Base-by-base conservation (phyloP, 2,888 invertebrate species). In the Agrotis clavis region DNA sequence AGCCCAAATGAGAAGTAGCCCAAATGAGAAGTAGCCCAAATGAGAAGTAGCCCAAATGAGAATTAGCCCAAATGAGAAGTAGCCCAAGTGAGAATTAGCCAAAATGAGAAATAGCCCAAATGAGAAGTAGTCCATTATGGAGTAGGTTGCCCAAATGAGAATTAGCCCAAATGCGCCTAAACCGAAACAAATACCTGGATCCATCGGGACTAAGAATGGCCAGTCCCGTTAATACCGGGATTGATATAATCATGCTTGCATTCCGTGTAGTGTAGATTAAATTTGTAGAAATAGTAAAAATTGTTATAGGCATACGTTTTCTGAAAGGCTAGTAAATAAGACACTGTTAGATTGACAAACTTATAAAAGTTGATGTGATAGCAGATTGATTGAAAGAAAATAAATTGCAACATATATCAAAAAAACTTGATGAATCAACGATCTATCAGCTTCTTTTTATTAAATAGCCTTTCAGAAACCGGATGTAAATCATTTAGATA, bases 381-480 rank as follows among this genome's bases (percentile, higher is more conserved):
- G 21, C 0, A 5, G 35, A 35, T 35, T 35, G 35, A n/a, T 30
- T 21, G 18, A 13, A 13, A 18, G 16, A 14, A 41, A 71, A n/a
- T n/a, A n/a, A n/a, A n/a, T 19, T 53, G 30, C 4, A 30, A 16
- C 35, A 48, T 6, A 13, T 13, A 50, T n/a, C 5, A n/a, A 56
- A 56, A 65, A 30, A 21, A 30, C 7, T 30, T 6, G 14, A 21
- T 56, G n/a, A 45, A 14, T 30, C 18, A 1, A n/a, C 4, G 45
- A 45, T 47, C 13, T 16, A 1, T 56, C 18, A 30, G 41, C 19
- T 4, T 0, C 3, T 35, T 71, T 73, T 72, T 57, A 4, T 56
- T 74, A 48, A 25, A 16, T 35, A 14, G 18, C 14, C n/a, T 59
- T 25, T 51, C 16, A 59, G 51, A 67, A 51, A 25, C 59, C 47